Evolutionary conservation across 1,140 invertebrate genomes (phyloP), one percentile per base, ranked within the genome.

Genomic region (Fopius arisanus): DNA sequence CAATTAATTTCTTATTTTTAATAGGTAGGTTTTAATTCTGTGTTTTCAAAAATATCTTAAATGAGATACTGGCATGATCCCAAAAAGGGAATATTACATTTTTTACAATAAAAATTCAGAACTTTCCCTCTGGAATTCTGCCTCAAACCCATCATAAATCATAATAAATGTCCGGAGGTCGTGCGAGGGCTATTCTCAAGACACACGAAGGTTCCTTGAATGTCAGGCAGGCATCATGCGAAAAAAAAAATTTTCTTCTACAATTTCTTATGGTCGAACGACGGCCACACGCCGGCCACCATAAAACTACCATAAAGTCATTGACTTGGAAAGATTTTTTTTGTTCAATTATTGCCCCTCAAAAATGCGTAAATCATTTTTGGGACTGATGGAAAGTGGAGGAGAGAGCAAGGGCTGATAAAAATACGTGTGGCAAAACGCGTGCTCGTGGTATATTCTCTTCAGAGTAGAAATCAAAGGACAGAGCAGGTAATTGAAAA

Each of bases 281-380:
- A 75, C 74, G 74, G 74, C 74, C 74, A 75, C 74, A 75, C 74
- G 74, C 69, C 74, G 68, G 74, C 74, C 74, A 75, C 74, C 73
- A 75, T 74, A 74, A 74, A 74, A 67, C 68, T 54, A 16, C 73
- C 73, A 75, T 75, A 75, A 75, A 75, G 54, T 75, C 68, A 75
- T 71, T 68, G 62, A 29, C 51, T 75, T 63, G 68, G 66, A 75
- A 71, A 71, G 65, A 51, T 71, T 68, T 75, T 51, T 71, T 63
- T 43, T 51, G 71, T 68, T 28, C 40, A 71, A 66, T 75, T 43
- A 31, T 23, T 31, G 19, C 19, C 43, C 19, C 19, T 51, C 43
- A n/a, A 51, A 9, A 1, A 16, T 51, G 9, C 33, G 43, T 51
- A 51, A 51, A 51, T 51, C 43, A 51, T 51, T 51, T 51, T 21